These are phyloP conservation scores for Anas acuta DNA, from an alignment of 2,797 vertebrate species.

Conservation along the genomic window DNA sequence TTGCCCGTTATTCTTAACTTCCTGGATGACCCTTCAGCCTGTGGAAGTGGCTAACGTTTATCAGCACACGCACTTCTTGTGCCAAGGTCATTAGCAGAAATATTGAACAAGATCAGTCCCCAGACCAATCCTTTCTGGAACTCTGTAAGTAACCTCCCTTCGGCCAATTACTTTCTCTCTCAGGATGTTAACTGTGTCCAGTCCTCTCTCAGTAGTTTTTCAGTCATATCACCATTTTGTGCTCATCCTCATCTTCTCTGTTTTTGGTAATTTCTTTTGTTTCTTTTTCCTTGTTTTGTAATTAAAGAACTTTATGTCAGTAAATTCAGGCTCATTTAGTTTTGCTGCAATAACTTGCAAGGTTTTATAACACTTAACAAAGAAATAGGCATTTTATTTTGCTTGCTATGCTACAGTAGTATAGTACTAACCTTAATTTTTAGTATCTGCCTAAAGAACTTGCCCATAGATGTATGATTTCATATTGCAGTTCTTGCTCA, in stretches of 20 bases:
- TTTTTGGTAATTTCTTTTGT: background rate
- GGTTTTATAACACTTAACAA: background rate
- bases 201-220: background rate
- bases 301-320: background rate
- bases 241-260: background rate
- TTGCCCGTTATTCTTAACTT: slow-evolving; percentile 23
- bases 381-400: background rate
- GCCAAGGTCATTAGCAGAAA: background rate
- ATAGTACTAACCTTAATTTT: background rate
- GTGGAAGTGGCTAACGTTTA: background rate
- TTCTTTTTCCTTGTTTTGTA: background rate
- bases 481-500: background rate
- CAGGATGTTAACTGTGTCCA: background rate
- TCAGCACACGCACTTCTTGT: background rate
- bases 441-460: background rate
- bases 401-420: background rate
- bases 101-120: background rate
- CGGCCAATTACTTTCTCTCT: background rate
- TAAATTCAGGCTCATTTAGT: background rate
- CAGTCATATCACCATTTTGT: background rate
- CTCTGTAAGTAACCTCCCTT: background rate
- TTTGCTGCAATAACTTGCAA: background rate
- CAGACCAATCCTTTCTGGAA: background rate
- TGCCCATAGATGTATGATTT: background rate
- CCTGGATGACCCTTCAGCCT: background rate